A percentile compares a stretch with the other conserved stretches of the same genome.
phyloP scores from a whole-genome alignment of 1,140 invertebrate species.

The Xylocopa sonorina region DNA sequence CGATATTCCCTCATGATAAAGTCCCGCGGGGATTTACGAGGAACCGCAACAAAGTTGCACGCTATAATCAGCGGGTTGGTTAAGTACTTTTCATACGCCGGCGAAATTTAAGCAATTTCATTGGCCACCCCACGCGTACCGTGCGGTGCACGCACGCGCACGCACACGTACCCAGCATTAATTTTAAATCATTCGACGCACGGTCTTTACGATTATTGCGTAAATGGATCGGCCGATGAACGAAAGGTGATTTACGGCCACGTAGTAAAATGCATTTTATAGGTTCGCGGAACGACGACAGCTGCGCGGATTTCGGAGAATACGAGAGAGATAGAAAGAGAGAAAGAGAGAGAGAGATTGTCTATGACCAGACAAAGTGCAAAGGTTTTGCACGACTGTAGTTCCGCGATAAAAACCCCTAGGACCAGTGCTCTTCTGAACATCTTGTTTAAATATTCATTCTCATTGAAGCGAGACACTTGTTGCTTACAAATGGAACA shows the following conservation, averaged over 20 bases:
- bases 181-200: slow-evolving; percentile 35
- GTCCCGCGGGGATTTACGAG: slow-evolving; percentile 47
- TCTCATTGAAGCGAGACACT: slow-evolving; percentile 25
- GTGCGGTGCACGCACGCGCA: too few species aligned
- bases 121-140: slow-evolving; percentile 17
- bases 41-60: slow-evolving; percentile 52
- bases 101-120: slow-evolving; percentile 52
- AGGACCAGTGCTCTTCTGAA: neutral
- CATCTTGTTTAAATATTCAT: slow-evolving; percentile 42
- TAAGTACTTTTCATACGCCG: slow-evolving; percentile 61
- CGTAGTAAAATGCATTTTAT: slow-evolving; percentile 18
- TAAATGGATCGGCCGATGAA: slow-evolving; percentile 35
- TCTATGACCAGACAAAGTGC: neutral
- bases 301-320: slow-evolving; percentile 6
- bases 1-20: slow-evolving; percentile 57
- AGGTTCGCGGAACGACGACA: slow-evolving; percentile 9
- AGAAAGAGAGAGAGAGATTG: neutral
- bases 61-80: slow-evolving; percentile 12
- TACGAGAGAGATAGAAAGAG: neutral
- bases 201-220: slow-evolving; percentile 37
- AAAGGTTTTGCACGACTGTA: neutral
- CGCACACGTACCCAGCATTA: slow-evolving; percentile 20
- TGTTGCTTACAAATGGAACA: slow-evolving; percentile 29
- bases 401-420: slow-evolving; percentile 4
- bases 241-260: slow-evolving; percentile 4